Evolutionary conservation across 2,113 vertebrate species (phyloP).

Genomic region (Sarotherodon lohbergeri): DNA sequence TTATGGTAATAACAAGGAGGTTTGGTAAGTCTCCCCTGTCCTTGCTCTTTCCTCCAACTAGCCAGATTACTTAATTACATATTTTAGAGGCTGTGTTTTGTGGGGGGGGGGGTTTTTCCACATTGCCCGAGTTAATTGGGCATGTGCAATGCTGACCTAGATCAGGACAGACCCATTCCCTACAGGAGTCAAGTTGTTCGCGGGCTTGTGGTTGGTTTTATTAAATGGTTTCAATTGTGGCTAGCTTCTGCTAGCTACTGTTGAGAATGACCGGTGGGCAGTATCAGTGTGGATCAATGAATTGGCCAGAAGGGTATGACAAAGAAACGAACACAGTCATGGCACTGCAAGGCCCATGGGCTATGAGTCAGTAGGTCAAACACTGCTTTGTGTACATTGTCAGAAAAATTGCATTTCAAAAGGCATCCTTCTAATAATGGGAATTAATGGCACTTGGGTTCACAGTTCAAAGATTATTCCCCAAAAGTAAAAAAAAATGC

Average conservation of each 20-base stretch:
- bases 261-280: neutral
- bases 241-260: neutral
- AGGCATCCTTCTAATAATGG: neutral
- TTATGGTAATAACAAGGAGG: neutral
- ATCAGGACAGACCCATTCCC: neutral
- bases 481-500: neutral
- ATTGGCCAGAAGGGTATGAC: neutral
- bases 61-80: neutral
- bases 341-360: neutral
- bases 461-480: neutral
- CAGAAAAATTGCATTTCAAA: neutral
- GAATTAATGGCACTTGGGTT: neutral
- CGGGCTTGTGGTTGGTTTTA: neutral
- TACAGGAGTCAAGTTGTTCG: neutral
- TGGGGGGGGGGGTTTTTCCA: neutral
- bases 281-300: neutral
- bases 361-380: slow-evolving; percentile 18
- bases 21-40: neutral
- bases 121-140: neutral
- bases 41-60: neutral
- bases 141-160: slow-evolving; percentile 18
- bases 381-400: neutral
- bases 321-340: neutral
- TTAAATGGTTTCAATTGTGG: neutral
- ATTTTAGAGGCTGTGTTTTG: neutral